Evolutionary conservation across 2,113 vertebrate genomes (phyloP).

Genomic region (Brachyistius frenatus): DNA sequence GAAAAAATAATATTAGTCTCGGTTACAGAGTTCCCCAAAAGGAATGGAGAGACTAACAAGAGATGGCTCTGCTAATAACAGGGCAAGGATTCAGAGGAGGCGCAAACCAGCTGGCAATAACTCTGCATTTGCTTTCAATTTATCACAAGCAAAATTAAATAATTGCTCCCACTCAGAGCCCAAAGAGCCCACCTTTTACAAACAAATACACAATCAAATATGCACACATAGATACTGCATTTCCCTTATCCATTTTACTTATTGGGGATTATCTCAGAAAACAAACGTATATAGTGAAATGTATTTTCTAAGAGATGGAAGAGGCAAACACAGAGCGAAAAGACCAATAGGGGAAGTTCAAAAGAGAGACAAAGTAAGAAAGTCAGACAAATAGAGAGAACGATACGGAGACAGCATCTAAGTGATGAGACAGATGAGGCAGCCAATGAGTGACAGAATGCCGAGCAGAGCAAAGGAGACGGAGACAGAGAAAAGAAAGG

Average conservation of each 20-base stretch:
- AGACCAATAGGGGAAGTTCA: not conserved
- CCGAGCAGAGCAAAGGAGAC: conserved; percentile 40
- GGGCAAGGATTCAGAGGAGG: conserved; percentile 36
- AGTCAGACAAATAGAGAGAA: conserved; percentile 25
- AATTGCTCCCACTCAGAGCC: conserved; percentile 31
- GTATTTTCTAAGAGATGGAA: not conserved
- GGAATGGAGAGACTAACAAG: conserved; percentile 47
- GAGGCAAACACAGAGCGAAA: not conserved
- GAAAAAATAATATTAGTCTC: conserved; percentile 23
- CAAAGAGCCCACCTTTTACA: not conserved
- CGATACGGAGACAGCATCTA: conserved; percentile 33
- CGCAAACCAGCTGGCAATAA: conserved; percentile 43
- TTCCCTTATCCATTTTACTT: not conserved
- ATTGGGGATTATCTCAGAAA: not conserved
- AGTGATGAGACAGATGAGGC: conserved; percentile 61
- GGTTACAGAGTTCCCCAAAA: conserved; percentile 40
- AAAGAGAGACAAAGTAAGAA: not conserved
- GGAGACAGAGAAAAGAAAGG: conserved; percentile 60
- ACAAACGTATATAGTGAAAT: no score
- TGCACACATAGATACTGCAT: not conserved
- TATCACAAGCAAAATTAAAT: conserved; percentile 53
- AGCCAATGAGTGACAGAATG: conserved; percentile 60
- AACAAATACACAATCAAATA: conserved; percentile 4
- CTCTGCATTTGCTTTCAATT: conserved; percentile 56
- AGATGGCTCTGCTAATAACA: conserved; percentile 46